phyloP scores from a whole-genome alignment of 2,888 invertebrate genomes.

The Hipparchia sbordonii region DNA sequence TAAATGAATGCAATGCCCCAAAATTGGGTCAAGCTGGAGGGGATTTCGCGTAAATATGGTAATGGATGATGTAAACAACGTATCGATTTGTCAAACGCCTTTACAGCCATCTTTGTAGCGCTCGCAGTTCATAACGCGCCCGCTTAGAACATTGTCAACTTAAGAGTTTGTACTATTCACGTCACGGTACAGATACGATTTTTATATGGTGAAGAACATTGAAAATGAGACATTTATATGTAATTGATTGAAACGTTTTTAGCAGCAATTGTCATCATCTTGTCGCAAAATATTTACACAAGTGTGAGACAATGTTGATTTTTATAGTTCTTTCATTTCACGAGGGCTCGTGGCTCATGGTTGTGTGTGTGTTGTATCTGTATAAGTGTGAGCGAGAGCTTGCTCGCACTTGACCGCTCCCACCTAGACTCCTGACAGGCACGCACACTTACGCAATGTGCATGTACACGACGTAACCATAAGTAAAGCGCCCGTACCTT shows the following conservation, averaged over 20 bases:
- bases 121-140: constrained; percentile 39
- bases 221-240: background rate
- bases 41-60: background rate
- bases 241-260: background rate
- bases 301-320: no score
- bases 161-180: background rate
- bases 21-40: background rate
- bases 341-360: no score
- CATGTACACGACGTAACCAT: no score
- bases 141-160: constrained; percentile 27
- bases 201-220: background rate
- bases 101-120: constrained; percentile 42
- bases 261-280: no score
- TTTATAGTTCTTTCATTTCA: no score
- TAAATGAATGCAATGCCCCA: background rate
- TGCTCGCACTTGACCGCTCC: no score
- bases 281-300: no score
- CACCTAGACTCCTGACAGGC: no score
- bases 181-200: constrained; percentile 4
- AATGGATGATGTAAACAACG: constrained; percentile 25
- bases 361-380: no score
- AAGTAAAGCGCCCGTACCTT: no score
- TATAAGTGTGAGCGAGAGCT: no score
- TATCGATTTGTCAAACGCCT: constrained; percentile 44
- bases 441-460: no score